These are phyloP conservation scores for Sarotherodon lohbergeri DNA, from an alignment of 2,113 vertebrate genomes.

Conservation along the genomic window DNA sequence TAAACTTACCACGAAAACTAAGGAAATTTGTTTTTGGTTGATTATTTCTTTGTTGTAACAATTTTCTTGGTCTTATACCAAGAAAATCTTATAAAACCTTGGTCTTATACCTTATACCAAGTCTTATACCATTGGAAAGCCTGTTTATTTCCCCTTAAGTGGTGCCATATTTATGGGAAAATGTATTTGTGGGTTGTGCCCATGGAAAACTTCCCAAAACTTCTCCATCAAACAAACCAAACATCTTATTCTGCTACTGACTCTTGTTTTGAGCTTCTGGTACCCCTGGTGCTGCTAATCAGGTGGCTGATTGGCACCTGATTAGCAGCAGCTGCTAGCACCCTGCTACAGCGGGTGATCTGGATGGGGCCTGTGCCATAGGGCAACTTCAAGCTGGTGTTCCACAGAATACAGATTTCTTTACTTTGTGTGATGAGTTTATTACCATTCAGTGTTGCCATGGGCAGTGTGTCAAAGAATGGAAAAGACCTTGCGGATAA, in stretches of 20 bases:
- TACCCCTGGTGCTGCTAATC: not conserved
- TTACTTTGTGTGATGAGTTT: not conserved
- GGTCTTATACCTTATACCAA: not conserved
- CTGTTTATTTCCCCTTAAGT: not conserved
- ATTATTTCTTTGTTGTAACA: not conserved
- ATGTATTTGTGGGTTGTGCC: not conserved
- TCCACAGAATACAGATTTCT: not conserved
- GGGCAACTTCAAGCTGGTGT: not conserved
- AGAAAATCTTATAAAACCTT: too few relatives aligned
- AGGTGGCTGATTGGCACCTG: not conserved
- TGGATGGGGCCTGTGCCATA: not conserved
- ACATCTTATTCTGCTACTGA: not conserved
- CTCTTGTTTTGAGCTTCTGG: not conserved
- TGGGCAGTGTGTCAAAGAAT: not conserved
- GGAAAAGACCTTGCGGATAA: rapidly evolving
- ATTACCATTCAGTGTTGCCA: not conserved
- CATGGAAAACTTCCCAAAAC: not conserved
- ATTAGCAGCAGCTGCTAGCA: not conserved
- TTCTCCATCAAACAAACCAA: not conserved
- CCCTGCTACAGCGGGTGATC: not conserved
- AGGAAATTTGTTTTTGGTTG: not conserved
- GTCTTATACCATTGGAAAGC: not conserved
- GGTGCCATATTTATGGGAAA: not conserved
- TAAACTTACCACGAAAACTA: not conserved
- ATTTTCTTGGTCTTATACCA: not conserved